Percentiles rank a stretch among this genome's conserved stretches.
These are phyloP conservation scores for Echeneis naucrates DNA, from an alignment of 2,797 vertebrate genomes.

Conservation along the genomic window DNA sequence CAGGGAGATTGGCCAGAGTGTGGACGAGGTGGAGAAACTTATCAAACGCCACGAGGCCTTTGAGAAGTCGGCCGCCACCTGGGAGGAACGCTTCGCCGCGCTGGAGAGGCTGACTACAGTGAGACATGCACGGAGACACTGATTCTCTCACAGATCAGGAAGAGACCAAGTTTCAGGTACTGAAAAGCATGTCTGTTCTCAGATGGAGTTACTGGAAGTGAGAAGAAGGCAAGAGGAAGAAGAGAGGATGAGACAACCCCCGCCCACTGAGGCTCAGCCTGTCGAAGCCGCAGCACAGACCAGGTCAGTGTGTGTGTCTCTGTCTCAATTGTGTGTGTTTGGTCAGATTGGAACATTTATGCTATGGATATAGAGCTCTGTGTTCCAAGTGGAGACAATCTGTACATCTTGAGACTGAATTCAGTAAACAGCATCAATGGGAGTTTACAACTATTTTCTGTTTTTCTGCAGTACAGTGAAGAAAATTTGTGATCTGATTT, in stretches of 20 bases:
- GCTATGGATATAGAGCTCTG: too few relatives aligned
- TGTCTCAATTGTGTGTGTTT: neutral
- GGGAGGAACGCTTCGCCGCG: constrained; percentile 96
- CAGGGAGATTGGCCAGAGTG: constrained; percentile 93
- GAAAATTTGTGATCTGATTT: too few relatives aligned
- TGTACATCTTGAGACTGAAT: too few relatives aligned
- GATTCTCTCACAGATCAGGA: too few relatives aligned
- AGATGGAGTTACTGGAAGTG: constrained; percentile 97
- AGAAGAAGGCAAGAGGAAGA: constrained; percentile 95
- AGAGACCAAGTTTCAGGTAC: neutral
- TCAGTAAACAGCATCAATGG: too few relatives aligned
- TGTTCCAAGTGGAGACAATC: too few relatives aligned
- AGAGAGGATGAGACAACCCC: constrained; percentile 89
- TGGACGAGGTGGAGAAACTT: constrained; percentile 97
- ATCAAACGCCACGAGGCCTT: constrained; percentile 98
- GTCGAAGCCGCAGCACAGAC: constrained; percentile 86
- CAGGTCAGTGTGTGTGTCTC: constrained; percentile 77
- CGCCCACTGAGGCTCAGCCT: constrained; percentile 83
- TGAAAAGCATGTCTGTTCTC: constrained; percentile 1
- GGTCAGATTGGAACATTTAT: neutral
- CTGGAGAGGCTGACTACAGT: constrained; percentile 97
- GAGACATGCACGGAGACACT: constrained; percentile 38
- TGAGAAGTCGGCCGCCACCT: constrained; percentile 97
- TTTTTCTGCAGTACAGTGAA: too few relatives aligned
- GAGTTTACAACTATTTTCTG: too few relatives aligned